Conservation (phyloP, 2,797 vertebrate genomes). For the Erithacus rubecula region DNA sequence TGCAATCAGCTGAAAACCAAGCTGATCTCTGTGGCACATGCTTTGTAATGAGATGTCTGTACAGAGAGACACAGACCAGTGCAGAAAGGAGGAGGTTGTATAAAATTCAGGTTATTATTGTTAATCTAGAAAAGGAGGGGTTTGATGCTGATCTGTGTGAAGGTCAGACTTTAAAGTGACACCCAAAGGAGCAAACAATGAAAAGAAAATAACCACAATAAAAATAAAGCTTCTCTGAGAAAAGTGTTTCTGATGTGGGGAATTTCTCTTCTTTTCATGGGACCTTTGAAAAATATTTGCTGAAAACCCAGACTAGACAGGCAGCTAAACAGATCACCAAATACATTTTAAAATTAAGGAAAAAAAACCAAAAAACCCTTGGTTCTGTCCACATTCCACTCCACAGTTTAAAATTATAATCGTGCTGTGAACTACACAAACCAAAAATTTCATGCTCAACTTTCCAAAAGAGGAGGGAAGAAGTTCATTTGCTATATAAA, state of each 20-base stretch:
- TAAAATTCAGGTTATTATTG: background rate
- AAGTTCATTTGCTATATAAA: background rate
- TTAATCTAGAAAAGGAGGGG: background rate
- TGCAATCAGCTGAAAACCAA: background rate
- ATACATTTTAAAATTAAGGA: background rate
- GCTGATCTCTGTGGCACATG: background rate
- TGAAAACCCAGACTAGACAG: background rate
- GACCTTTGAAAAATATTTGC: background rate
- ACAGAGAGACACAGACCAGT: background rate
- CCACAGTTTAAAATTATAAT: background rate
- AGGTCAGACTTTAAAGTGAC: background rate
- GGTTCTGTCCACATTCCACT: background rate
- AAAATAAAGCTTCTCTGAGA: background rate
- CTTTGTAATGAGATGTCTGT: background rate
- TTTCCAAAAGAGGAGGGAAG: background rate
- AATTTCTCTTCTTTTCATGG: background rate
- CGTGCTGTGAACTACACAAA: background rate
- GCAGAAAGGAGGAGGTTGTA: background rate
- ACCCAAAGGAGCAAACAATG: background rate
- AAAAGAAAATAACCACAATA: background rate
- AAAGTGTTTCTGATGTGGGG: fast-evolving
- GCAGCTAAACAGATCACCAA: background rate
- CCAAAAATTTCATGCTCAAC: background rate
- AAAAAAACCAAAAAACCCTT: background rate
- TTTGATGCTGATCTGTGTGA: background rate